Conservation (phyloP, 2,888 invertebrate species). For the Caenorhabditis virilis region DNA sequence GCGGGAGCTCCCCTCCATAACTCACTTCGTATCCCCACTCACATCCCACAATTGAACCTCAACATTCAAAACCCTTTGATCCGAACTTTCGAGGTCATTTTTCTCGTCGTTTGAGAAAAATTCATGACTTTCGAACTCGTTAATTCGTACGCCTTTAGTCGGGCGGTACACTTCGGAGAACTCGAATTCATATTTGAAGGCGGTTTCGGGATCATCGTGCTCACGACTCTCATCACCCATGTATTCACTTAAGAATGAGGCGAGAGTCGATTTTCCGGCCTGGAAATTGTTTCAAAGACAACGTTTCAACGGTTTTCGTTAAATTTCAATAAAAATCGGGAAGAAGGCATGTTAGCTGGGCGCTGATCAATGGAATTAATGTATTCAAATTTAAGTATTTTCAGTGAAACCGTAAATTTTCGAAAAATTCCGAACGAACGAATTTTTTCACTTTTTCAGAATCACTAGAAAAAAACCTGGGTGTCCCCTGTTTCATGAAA, state of each 20-base stretch:
- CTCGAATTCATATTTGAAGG: conserved; percentile 27
- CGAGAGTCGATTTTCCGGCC: conserved; percentile 31
- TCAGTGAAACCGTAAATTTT: background rate
- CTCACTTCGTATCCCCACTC: conserved; percentile 42
- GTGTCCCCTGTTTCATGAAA: too few relatives aligned
- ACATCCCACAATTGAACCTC: conserved; percentile 75
- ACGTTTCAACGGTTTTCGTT: background rate
- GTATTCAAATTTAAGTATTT: too few relatives aligned
- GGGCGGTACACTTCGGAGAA: conserved; percentile 18
- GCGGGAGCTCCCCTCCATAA: background rate
- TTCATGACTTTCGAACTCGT: conserved; percentile 79
- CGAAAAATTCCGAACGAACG: background rate
- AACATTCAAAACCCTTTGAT: conserved; percentile 73
- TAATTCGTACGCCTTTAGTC: conserved; percentile 73
- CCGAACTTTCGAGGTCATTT: conserved; percentile 71
- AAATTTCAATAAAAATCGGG: background rate
- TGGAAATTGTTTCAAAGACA: too few relatives aligned
- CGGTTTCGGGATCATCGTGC: conserved; percentile 2
- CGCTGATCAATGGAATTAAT: too few relatives aligned
- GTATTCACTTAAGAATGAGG: conserved; percentile 18
- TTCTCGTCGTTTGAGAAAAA: conserved; percentile 61
- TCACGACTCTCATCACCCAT: conserved; percentile 7
- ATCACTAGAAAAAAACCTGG: too few relatives aligned
- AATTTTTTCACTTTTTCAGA: too few relatives aligned
- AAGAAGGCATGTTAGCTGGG: too few relatives aligned